phyloP scores from a whole-genome alignment of 2,888 invertebrate genomes.

The Harpagoxenus sublaevis region DNA sequence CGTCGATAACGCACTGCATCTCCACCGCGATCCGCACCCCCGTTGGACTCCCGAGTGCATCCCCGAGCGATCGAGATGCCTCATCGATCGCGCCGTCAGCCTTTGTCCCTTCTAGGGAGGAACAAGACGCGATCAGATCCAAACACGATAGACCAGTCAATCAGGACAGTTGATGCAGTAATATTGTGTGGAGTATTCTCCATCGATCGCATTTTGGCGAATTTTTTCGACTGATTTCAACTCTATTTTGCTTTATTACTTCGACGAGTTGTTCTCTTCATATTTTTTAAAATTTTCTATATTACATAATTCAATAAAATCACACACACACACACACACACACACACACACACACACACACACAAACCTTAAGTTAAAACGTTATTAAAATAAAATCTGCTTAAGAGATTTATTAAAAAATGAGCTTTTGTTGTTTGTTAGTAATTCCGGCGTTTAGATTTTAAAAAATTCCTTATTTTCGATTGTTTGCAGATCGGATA shows the following conservation, averaged over 20 bases:
- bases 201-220: neutral
- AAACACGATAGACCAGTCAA: neutral
- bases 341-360: too few relatives aligned
- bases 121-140: constrained; percentile 19
- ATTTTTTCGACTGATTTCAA: neutral
- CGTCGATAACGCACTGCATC: constrained; percentile 46
- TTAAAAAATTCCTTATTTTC: neutral
- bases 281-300: neutral
- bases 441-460: neutral
- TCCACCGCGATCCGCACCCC: neutral
- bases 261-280: neutral
- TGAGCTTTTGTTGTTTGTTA: neutral
- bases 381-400: neutral
- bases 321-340: too few relatives aligned
- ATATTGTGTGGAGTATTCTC: neutral
- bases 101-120: neutral
- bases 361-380: neutral
- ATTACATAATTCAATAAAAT: neutral
- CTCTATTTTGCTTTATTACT: neutral
- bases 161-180: neutral
- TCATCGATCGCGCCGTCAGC: constrained; percentile 29
- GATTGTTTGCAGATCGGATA: neutral
- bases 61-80: constrained; percentile 37
- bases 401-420: neutral
- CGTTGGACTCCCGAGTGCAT: neutral